Evolutionary conservation across 2,113 vertebrate genomes (phyloP).

Genomic region (Piaya cayana): DNA sequence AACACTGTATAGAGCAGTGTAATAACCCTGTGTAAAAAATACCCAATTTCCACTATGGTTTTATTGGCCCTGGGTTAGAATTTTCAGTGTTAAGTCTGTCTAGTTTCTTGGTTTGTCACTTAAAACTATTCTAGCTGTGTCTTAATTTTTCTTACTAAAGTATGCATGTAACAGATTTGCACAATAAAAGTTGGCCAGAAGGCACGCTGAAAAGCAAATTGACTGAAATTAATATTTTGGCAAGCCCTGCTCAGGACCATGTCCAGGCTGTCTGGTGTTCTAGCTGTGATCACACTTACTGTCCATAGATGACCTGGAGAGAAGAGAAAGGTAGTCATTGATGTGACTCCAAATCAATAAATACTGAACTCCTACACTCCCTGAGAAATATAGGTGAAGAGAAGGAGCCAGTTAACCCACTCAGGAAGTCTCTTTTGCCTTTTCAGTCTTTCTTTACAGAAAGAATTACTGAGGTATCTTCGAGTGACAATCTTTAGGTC

Average conservation of each 20-base stretch:
- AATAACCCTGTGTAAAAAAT: background rate
- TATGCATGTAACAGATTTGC: background rate
- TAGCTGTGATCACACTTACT: background rate
- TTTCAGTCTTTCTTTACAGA: background rate
- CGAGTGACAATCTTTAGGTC: background rate
- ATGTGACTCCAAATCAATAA: background rate
- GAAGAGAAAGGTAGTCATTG: background rate
- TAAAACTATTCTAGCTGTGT: background rate
- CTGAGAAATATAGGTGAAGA: background rate
- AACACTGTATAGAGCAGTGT: background rate
- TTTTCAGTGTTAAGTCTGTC: background rate
- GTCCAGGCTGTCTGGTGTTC: background rate
- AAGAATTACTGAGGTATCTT: background rate
- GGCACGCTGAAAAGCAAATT: background rate
- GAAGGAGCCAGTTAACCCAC: background rate
- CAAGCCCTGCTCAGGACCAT: background rate
- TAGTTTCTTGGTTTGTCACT: background rate
- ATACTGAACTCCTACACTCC: background rate
- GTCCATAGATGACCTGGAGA: background rate
- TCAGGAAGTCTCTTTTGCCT: background rate
- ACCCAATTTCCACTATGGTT: background rate
- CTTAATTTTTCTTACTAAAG: background rate
- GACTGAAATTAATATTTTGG: background rate
- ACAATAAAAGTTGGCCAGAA: background rate
- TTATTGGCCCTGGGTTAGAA: background rate